Conservation (phyloP, 2,888 invertebrate genomes). For the Polyommatus iphigenia region DNA sequence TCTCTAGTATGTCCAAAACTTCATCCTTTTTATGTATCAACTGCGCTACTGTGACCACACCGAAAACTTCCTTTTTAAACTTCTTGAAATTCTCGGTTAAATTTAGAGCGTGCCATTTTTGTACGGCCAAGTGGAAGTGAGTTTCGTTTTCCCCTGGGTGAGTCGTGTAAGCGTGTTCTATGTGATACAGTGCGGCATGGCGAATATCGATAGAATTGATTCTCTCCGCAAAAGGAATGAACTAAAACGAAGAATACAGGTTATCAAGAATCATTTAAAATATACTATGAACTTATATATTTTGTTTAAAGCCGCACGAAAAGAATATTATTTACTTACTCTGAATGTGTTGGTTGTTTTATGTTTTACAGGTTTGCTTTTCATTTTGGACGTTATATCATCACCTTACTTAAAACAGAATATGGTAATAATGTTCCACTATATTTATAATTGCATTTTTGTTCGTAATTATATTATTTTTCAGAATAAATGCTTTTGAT, state of each 20-base stretch:
- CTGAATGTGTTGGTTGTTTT: conserved; percentile 89
- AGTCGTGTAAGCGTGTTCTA: conserved; percentile 87
- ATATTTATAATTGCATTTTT: not conserved
- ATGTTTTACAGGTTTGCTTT: conserved; percentile 85
- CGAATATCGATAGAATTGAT: conserved; percentile 91
- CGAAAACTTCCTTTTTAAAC: conserved; percentile 87
- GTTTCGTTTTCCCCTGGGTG: conserved; percentile 86
- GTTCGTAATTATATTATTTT: not conserved
- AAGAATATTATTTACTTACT: conserved; percentile 74
- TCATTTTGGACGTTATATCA: conserved; percentile 71
- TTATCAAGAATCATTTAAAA: not conserved
- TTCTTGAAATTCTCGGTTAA: conserved; percentile 89
- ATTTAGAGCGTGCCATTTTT: conserved; percentile 95
- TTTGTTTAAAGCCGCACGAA: conserved; percentile 30
- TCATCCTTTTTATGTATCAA: conserved; percentile 89
- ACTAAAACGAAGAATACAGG: conserved; percentile 76
- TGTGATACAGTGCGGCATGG: conserved; percentile 90
- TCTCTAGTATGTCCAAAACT: conserved; percentile 85
- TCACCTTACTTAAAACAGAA: not conserved
- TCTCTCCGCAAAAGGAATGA: conserved; percentile 92
- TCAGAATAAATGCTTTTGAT: not conserved
- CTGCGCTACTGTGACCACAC: conserved; percentile 91
- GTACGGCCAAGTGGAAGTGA: conserved; percentile 89
- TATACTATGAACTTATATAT: not conserved
- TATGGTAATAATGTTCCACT: not conserved